Base-by-base conservation (phyloP, 1,140 invertebrate genomes). In the Calliopsis andreniformis region DNA sequence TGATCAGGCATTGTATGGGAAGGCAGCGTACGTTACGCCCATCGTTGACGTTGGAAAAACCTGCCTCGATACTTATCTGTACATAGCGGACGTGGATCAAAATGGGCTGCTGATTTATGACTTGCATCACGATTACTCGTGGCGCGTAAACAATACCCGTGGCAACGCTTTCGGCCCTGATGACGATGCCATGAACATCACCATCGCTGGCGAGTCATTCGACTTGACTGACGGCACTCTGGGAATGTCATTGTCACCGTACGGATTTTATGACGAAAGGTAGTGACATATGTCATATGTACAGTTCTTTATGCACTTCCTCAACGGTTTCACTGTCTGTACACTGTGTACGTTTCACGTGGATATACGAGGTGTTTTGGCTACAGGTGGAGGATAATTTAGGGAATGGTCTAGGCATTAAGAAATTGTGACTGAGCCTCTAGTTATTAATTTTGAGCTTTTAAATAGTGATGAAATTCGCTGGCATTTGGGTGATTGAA, bases 31-130 rank as follows among this genome's bases (percentile, higher is more conserved):
- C 25, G 91, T 92, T 42, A 91, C 88, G 18, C 91, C 91, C 32
- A 89, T 92, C 61, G 90, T 92, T 20, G 91, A 92, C 8, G 76
- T 92, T 49, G 88, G 88, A 35, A 72, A 88, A 84, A 87, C 88
- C 87, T 90, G 92, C 87, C n/a, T 80, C 4, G 88, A 92, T 64
- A 78, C 91, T 63, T 88, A 86, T 86, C 86, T 92, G 28, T 93
- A 92, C 75, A 87, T 92, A n/a, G 91, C 91, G 35, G 92, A 93
- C 67, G 92, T 93, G 35, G 84, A 88, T 51, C 83, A 86, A 73
- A 86, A 92, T 78, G 92, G 91, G 23, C 76, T 93, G 4, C 80
- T 92, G 59, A 88, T 92, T 72, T 92, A 91, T 70, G 87, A 91
- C 80, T 72, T 89, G 0, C 72, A 79, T 49, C 63, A 85, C 18